A percentile compares a stretch with the other conserved stretches of the same genome.
Evolutionary conservation across 2,797 vertebrate species (phyloP).

Genomic region (Sebastes nivosus): DNA sequence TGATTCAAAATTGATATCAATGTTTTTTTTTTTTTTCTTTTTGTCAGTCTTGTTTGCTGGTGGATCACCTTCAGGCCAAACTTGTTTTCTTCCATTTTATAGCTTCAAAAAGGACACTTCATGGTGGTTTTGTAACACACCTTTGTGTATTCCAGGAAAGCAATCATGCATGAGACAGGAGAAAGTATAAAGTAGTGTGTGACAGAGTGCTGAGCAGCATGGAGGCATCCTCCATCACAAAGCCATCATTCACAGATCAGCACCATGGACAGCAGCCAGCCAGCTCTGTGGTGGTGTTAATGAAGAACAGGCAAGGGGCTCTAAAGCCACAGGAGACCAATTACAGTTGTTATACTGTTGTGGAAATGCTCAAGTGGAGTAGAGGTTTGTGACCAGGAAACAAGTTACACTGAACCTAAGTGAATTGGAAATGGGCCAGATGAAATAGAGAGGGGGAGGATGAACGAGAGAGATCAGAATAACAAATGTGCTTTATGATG

Average conservation of each 20-base stretch:
- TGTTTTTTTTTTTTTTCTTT: neutral
- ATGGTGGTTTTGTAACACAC: neutral
- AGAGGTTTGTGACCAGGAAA: constrained; percentile 36
- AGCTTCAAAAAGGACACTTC: constrained; percentile 4
- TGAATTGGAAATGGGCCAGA: constrained; percentile 32
- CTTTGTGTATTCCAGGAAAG: neutral
- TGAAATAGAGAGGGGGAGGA: constrained; percentile 19
- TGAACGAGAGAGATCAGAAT: constrained; percentile 34
- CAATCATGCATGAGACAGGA: neutral
- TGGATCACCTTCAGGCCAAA: neutral
- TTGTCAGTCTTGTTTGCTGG: too few species aligned
- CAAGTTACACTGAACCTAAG: constrained; percentile 25
- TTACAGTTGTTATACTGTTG: constrained; percentile 65
- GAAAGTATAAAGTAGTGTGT: neutral
- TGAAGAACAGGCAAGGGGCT: constrained; percentile 62
- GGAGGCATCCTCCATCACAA: constrained; percentile 46
- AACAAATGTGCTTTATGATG: neutral
- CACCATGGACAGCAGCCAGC: constrained; percentile 70
- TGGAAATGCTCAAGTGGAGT: constrained; percentile 49
- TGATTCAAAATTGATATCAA: neutral
- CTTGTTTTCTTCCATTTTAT: neutral
- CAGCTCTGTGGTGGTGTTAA: constrained; percentile 61
- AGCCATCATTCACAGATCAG: constrained; percentile 66
- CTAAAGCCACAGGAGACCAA: constrained; percentile 68
- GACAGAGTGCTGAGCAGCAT: constrained; percentile 38